Evolutionary conservation across 2,113 vertebrate species (phyloP).

Genomic region (Hyperopisus bebe): DNA sequence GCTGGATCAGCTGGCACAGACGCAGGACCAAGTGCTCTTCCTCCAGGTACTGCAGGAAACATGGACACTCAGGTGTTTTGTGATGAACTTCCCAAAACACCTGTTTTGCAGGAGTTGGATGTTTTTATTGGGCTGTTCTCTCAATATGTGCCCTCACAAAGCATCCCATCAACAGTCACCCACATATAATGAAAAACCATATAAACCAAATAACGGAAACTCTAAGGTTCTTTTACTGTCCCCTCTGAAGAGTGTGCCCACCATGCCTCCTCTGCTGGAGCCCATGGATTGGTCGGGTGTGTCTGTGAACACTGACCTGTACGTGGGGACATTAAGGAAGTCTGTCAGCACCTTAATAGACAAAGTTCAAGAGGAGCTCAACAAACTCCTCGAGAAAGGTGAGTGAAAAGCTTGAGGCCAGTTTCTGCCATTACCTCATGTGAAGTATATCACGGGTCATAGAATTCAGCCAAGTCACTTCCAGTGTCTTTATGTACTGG

Average conservation of each 20-base stretch:
- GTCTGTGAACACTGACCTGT: constrained; percentile 59
- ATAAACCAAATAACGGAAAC: not conserved
- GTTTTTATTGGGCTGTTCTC: not conserved
- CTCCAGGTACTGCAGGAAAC: constrained; percentile 50
- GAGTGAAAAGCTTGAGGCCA: not conserved
- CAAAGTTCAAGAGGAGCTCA: constrained; percentile 59
- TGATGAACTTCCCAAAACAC: not conserved
- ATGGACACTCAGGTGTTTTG: not conserved
- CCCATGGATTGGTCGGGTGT: constrained; percentile 56
- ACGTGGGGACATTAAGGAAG: constrained; percentile 55
- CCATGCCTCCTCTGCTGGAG: constrained; percentile 44
- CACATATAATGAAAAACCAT: not conserved
- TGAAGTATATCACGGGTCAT: not conserved
- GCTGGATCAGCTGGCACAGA: constrained; percentile 51
- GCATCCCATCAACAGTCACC: not conserved
- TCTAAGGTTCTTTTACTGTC: not conserved
- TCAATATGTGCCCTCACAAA: not conserved
- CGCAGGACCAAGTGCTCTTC: constrained; percentile 55
- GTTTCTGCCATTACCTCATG: not conserved
- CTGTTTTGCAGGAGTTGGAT: not conserved
- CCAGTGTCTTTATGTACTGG: not conserved
- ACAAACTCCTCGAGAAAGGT: constrained; percentile 61
- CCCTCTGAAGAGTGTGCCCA: constrained; percentile 39
- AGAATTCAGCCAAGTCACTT: not conserved
- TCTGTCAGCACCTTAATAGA: constrained; percentile 53